Percentiles rank a stretch among this genome's conserved stretches.
phyloP scores from a whole-genome alignment of 2,113 vertebrate species.

The Hemibagrus wyckioides region DNA sequence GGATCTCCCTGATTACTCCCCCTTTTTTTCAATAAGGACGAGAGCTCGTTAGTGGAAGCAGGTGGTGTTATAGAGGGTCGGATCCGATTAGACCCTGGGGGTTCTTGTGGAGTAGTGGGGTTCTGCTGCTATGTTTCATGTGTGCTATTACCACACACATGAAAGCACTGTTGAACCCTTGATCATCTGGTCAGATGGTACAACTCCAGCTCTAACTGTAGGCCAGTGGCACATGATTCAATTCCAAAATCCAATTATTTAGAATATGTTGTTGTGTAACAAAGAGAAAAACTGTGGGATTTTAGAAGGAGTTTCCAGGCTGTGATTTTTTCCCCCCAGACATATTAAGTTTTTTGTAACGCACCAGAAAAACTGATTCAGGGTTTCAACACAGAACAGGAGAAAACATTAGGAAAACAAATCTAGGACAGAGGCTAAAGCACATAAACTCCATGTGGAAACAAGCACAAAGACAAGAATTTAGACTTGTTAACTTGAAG shows the following conservation, averaged over 20 bases:
- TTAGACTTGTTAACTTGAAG: too few relatives aligned
- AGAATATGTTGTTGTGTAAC: not conserved
- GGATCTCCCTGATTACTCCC: conserved; percentile 22
- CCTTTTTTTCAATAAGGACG: not conserved
- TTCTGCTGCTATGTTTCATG: not conserved
- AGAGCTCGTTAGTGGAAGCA: conserved; percentile 30
- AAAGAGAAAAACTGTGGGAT: not conserved
- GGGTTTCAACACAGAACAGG: too few relatives aligned
- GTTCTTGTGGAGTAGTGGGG: not conserved
- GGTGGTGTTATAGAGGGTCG: not conserved
- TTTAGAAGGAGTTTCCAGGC: too few relatives aligned
- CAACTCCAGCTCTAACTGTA: not conserved
- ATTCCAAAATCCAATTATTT: not conserved
- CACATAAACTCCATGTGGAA: too few relatives aligned
- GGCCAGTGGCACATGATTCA: not conserved
- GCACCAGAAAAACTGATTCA: too few relatives aligned
- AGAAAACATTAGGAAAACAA: too few relatives aligned
- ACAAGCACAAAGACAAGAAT: too few relatives aligned
- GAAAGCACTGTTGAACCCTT: not conserved
- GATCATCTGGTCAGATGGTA: not conserved
- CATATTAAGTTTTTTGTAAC: too few relatives aligned
- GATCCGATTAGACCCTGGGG: conserved; percentile 13
- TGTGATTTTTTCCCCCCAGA: too few relatives aligned
- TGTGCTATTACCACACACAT: not conserved
- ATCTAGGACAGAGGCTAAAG: too few relatives aligned